Percentiles rank a stretch among this genome's conserved stretches.
phyloP scores from a whole-genome alignment of 2,888 invertebrate genomes.

The Pyralis farinalis region DNA sequence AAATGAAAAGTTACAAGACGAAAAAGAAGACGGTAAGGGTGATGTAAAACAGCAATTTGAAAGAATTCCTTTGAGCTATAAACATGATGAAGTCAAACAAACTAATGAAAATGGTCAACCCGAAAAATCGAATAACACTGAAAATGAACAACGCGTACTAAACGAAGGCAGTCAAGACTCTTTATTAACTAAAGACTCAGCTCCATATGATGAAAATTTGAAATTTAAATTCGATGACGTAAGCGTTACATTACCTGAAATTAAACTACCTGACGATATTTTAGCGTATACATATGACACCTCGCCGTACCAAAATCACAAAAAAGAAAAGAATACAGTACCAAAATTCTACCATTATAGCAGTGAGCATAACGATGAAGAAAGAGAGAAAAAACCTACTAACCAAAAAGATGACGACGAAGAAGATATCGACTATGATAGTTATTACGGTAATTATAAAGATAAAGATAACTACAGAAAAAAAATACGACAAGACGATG shows the following conservation, averaged over 20 bases:
- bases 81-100: constrained; percentile 41
- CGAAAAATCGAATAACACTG: constrained; percentile 14
- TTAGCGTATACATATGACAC: constrained; percentile 50
- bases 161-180: constrained; percentile 44
- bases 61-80: constrained; percentile 68
- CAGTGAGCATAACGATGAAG: constrained; percentile 29
- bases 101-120: constrained; percentile 18
- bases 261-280: constrained; percentile 69
- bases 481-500: constrained; percentile 22
- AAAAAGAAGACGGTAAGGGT: constrained; percentile 21
- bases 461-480: constrained; percentile 41
- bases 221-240: constrained; percentile 65
- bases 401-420: constrained; percentile 28
- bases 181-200: constrained; percentile 39
- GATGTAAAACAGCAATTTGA: constrained; percentile 70
- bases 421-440: constrained; percentile 27
- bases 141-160: constrained; percentile 23
- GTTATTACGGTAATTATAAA: constrained; percentile 26
- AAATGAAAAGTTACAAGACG: constrained; percentile 30
- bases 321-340: constrained; percentile 28
- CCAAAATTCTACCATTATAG: constrained; percentile 36
- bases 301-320: constrained; percentile 32
- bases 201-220: constrained; percentile 57
- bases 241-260: constrained; percentile 66
- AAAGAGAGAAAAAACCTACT: constrained; percentile 20